phyloP scores from a whole-genome alignment of 1,140 invertebrate genomes.

The Trichoplusia ni region DNA sequence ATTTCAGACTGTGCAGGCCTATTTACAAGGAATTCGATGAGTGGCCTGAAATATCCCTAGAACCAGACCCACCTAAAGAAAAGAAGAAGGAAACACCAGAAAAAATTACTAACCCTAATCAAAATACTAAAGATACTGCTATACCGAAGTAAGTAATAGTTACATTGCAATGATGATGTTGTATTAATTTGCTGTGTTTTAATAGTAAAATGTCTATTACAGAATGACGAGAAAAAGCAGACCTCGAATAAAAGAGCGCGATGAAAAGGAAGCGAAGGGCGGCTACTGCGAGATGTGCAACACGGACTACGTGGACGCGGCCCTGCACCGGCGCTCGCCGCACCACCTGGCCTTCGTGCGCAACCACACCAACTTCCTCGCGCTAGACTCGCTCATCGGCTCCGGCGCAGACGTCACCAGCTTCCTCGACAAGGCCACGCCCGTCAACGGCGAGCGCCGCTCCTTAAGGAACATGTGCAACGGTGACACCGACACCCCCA shows the following conservation, averaged over 20 bases:
- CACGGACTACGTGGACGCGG: constrained; percentile 85
- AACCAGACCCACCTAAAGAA: constrained; percentile 69
- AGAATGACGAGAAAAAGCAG: constrained; percentile 86
- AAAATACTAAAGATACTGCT: constrained; percentile 19
- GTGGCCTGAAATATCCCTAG: constrained; percentile 73
- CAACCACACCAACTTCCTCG: constrained; percentile 87
- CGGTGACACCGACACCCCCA: constrained; percentile 58
- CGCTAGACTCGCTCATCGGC: constrained; percentile 85
- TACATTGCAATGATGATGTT: neutral
- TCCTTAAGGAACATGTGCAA: constrained; percentile 74
- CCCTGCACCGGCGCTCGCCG: constrained; percentile 86
- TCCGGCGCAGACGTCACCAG: constrained; percentile 83
- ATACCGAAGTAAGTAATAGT: constrained; percentile 52
- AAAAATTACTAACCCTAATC: constrained; percentile 41
- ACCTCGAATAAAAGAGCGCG: constrained; percentile 82
- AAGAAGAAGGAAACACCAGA: constrained; percentile 64
- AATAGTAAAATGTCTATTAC: constrained; percentile 39
- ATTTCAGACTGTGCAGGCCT: constrained; percentile 70
- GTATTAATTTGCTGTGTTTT: neutral
- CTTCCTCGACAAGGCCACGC: constrained; percentile 81
- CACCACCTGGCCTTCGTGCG: constrained; percentile 87
- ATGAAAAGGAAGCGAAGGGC: constrained; percentile 81
- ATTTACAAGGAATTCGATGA: constrained; percentile 77
- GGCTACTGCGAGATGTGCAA: constrained; percentile 91
- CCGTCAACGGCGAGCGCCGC: constrained; percentile 69